These are phyloP conservation scores for Tachystola acroxantha DNA, from an alignment of 2,888 invertebrate genomes.

Conservation along the genomic window DNA sequence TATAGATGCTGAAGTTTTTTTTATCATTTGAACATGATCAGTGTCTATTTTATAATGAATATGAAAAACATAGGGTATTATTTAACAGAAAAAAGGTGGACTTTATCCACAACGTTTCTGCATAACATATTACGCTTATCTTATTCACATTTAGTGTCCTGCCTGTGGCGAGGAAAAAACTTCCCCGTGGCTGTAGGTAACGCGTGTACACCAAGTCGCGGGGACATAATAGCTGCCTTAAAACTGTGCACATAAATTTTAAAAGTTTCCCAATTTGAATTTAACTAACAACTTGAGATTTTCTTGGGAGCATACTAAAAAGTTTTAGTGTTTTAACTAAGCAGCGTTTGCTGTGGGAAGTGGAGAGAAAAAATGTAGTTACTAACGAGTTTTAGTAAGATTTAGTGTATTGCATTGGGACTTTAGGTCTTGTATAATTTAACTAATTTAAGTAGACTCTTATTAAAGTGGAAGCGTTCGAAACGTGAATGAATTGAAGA, in stretches of 20 bases:
- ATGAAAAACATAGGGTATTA: too few relatives aligned
- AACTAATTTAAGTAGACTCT: too few relatives aligned
- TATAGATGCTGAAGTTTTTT: too few relatives aligned
- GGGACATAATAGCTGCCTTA: constrained; percentile 60
- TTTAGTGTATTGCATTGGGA: constrained; percentile 19
- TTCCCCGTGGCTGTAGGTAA: constrained; percentile 5
- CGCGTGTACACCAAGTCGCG: constrained; percentile 9
- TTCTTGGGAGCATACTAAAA: constrained; percentile 57
- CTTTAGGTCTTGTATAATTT: too few relatives aligned
- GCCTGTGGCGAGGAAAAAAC: constrained; percentile 17
- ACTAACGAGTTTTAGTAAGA: constrained; percentile 29
- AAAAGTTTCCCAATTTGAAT: constrained; percentile 73
- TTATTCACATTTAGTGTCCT: constrained; percentile 15
- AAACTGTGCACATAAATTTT: constrained; percentile 67
- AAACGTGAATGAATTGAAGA: too few relatives aligned
- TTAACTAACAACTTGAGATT: constrained; percentile 69
- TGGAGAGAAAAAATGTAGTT: constrained; percentile 36
- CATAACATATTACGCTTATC: constrained; percentile 10
- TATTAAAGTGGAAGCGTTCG: too few relatives aligned
- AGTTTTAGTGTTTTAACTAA: constrained; percentile 57
- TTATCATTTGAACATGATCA: too few relatives aligned
- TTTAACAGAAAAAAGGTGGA: not conserved
- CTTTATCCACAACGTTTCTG: not conserved
- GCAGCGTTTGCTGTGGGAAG: constrained; percentile 27
- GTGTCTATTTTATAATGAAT: too few relatives aligned